These are phyloP conservation scores for Galerucella pusilla DNA, from an alignment of 2,888 invertebrate genomes.

Conservation along the genomic window DNA sequence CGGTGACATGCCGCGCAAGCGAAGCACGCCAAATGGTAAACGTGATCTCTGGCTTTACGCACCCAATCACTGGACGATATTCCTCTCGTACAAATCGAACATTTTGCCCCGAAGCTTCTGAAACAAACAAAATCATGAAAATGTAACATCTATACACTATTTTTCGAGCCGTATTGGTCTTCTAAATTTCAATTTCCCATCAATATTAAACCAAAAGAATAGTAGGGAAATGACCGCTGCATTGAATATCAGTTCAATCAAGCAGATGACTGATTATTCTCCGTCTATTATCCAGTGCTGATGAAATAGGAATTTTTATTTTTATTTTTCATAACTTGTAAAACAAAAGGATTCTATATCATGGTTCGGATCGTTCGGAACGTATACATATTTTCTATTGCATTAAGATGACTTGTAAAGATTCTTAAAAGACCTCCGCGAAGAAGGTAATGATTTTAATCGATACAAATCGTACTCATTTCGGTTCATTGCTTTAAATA, in stretches of 20 bases:
- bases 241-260: constrained; percentile 1
- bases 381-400: constrained; percentile 10
- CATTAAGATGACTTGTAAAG: constrained; percentile 1
- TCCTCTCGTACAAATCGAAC: constrained; percentile 93
- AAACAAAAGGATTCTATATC: constrained; percentile 12
- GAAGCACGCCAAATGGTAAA: constrained; percentile 99
- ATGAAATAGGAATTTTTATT: not conserved
- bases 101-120: constrained; percentile 96
- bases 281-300: not conserved
- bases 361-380: not conserved
- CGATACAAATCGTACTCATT: constrained; percentile 11
- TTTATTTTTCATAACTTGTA: constrained; percentile 2
- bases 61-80: constrained; percentile 99
- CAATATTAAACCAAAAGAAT: too few relatives aligned
- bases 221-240: not conserved
- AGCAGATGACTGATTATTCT: not conserved
- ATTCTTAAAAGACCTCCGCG: constrained; percentile 4
- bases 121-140: constrained; percentile 53
- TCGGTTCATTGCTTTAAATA: not conserved
- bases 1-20: constrained; percentile 96
- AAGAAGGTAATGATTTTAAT: not conserved
- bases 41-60: constrained; percentile 90
- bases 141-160: not conserved
- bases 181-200: too few relatives aligned
- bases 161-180: too few relatives aligned